A percentile compares a stretch with the other conserved stretches of the same genome.
These are phyloP conservation scores for Oikopleura albicans DNA, from an alignment of 23 tunicate genomes.

Conservation along the genomic window DNA sequence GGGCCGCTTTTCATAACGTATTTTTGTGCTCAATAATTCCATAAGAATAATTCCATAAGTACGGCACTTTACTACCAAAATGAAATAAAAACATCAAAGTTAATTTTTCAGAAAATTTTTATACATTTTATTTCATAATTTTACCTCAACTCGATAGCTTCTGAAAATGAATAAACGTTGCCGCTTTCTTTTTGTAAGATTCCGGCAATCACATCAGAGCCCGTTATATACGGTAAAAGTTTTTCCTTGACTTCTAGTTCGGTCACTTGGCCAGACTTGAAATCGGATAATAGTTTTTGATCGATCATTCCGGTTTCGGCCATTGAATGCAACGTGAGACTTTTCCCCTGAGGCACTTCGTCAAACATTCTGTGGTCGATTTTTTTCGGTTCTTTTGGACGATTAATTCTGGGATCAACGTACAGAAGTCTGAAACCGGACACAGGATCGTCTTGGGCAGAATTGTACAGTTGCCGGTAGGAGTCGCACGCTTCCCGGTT, in stretches of 20 bases:
- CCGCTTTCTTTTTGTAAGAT: neutral
- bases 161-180: neutral
- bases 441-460: neutral
- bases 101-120: no score
- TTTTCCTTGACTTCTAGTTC: neutral
- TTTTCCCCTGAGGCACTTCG: neutral
- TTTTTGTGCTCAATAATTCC: no score
- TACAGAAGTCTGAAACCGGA: neutral
- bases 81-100: no score
- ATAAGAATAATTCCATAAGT: no score
- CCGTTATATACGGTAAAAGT: neutral
- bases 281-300: neutral
- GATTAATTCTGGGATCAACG: neutral
- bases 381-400: neutral
- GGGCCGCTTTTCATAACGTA: no score
- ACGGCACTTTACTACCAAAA: no score
- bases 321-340: neutral
- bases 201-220: neutral
- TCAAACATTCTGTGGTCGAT: neutral
- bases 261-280: neutral
- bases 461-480: neutral
- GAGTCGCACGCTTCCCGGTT: neutral
- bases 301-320: neutral
- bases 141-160: neutral
- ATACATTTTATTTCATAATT: no score